Base-by-base conservation (phyloP, 2,797 vertebrate genomes). In the Nasua narica region DNA sequence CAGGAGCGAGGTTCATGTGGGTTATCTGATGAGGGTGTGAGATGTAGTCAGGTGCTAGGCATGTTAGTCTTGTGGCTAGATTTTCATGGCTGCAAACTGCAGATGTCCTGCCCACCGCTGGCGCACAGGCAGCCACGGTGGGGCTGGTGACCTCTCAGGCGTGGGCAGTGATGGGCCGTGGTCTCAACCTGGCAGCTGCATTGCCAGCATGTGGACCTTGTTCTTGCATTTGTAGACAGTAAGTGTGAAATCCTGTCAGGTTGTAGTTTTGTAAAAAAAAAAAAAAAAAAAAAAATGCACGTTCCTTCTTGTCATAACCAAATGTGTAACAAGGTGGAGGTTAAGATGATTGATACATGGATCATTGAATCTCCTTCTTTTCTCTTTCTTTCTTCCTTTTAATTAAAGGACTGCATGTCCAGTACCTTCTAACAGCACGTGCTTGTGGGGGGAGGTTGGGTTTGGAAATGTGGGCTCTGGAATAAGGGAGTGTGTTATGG, bases 131-230 rank as follows among this genome's bases (percentile, higher is more conserved):
- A 23, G 56, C n/a, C 0, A 0, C 8, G 46, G 67, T 0, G 25
- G 21, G 48, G 37, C 21, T 4, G 0, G 29, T 0, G 0, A 40
- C 32, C n/a, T 52, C 1, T 1, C 15, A 1, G 65, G 46, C 1
- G 9, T 1, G 14, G 7, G 77, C 1, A 29, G 35, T 14, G 29
- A 50, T 18, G 4, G 70, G 32, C 60, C 5, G 2, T 0, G 0
- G 40, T 25, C 25, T n/a, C 27, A 0, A 16, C 6, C 15, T 15
- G 46, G 37, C 3, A 6, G n/a, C 2, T 0, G 8, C 67, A 2
- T 21, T 3, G 0, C 67, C 10, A 1, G 32, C 0, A 0, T 0
- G 0, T 2, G 9, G 25, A 8, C 3, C 9, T 9, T 3, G 5
- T 16, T 40, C 60, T 82, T n/a, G 52, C 46, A 50, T 27, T 25